These are phyloP conservation scores for Aporophyla lueneburgensis DNA, from an alignment of 2,888 invertebrate species.

Conservation along the genomic window DNA sequence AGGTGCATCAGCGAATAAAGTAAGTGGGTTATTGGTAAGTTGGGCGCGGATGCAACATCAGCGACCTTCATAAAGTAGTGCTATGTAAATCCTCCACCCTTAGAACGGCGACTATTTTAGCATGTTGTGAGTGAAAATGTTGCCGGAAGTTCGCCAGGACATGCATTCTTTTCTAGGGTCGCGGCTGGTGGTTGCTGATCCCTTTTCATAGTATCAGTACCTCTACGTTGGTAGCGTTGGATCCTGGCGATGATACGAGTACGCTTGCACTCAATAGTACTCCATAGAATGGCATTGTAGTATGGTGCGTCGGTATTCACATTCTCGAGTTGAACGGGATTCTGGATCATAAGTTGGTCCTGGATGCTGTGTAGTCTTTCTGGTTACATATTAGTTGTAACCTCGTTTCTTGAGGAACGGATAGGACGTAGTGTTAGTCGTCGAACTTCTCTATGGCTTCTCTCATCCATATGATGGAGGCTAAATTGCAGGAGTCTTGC, in stretches of 20 bases:
- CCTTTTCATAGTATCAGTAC: neutral
- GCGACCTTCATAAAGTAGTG: too few species aligned
- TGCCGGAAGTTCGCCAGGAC: neutral
- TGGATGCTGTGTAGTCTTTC: neutral
- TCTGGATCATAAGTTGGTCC: constrained; percentile 6
- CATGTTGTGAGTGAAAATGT: neutral
- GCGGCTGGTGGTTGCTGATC: neutral
- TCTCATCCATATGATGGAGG: neutral
- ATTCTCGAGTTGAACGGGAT: constrained; percentile 6
- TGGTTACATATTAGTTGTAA: neutral
- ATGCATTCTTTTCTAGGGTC: neutral
- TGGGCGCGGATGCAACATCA: too few species aligned
- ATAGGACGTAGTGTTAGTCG: neutral
- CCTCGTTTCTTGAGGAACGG: neutral
- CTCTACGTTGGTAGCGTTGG: neutral
- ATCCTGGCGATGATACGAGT: too few species aligned
- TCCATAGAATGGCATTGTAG: neutral
- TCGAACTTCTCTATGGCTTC: neutral
- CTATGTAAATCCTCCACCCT: too few species aligned
- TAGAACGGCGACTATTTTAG: too few species aligned
- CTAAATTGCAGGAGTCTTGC: neutral
- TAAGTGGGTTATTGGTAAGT: too few species aligned
- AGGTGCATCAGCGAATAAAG: too few species aligned
- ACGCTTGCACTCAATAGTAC: neutral
- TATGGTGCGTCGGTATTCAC: neutral